phyloP scores from a whole-genome alignment of 2,888 invertebrate species.

The Catocala nupta region DNA sequence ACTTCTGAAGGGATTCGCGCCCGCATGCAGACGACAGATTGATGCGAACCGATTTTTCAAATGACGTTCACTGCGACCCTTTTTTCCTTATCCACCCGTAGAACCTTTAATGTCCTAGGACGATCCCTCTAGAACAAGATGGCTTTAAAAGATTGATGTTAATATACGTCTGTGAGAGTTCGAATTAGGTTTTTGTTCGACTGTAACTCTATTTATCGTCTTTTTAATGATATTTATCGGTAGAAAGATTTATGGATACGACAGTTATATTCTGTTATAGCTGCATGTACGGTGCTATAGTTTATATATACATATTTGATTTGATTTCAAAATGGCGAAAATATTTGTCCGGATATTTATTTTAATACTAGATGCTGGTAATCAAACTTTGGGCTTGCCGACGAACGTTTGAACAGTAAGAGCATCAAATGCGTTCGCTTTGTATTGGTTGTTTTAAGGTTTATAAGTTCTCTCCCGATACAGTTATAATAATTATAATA shows the following conservation, averaged over 20 bases:
- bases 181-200: conserved; percentile 16
- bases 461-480: too few relatives aligned
- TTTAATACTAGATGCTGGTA: too few relatives aligned
- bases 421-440: too few relatives aligned
- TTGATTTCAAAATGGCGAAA: too few relatives aligned
- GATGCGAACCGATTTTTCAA: conserved; percentile 67
- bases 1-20: conserved; percentile 64
- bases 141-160: conserved; percentile 53
- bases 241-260: too few relatives aligned
- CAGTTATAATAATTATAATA: too few relatives aligned
- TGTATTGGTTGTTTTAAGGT: too few relatives aligned
- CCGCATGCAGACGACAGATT: conserved; percentile 65
- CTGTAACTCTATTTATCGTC: not conserved
- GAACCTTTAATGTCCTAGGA: conserved; percentile 46
- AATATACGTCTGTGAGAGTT: conserved; percentile 33
- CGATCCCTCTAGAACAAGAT: conserved; percentile 46
- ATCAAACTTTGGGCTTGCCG: too few relatives aligned
- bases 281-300: too few relatives aligned
- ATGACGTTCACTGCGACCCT: conserved; percentile 50
- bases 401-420: too few relatives aligned
- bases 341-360: not conserved
- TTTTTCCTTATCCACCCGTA: conserved; percentile 60
- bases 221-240: not conserved
- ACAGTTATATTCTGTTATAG: too few relatives aligned
- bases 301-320: too few relatives aligned